Evolutionary conservation across 2,888 invertebrate species (phyloP).

Genomic region (Cryptocheilus praepositus): DNA sequence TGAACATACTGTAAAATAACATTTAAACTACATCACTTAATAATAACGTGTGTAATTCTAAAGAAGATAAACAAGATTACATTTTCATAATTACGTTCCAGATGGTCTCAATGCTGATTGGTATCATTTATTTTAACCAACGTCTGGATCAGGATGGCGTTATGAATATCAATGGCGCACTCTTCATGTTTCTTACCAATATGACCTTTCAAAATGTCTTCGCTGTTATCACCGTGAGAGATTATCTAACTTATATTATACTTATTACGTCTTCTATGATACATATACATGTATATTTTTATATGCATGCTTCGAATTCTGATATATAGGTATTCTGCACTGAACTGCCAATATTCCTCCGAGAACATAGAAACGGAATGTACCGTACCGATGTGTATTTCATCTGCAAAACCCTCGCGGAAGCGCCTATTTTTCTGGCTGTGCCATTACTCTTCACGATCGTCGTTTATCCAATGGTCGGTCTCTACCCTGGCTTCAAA

Average conservation of each 20-base stretch:
- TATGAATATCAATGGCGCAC: constrained; percentile 94
- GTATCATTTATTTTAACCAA: constrained; percentile 91
- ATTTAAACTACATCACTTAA: no score
- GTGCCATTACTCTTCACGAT: constrained; percentile 89
- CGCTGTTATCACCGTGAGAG: constrained; percentile 91
- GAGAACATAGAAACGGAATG: constrained; percentile 93
- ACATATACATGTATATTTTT: no score
- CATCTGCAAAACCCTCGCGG: constrained; percentile 91
- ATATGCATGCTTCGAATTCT: neutral
- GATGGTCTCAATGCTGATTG: constrained; percentile 92
- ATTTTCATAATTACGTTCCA: constrained; percentile 69
- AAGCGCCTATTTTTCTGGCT: constrained; percentile 89
- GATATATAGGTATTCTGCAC: constrained; percentile 87
- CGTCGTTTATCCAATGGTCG: constrained; percentile 92
- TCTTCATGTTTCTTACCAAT: constrained; percentile 92
- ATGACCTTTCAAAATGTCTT: constrained; percentile 97
- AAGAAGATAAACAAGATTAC: no score
- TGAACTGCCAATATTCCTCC: constrained; percentile 91
- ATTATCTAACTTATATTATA: neutral
- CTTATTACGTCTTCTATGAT: neutral
- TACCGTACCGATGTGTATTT: constrained; percentile 95
- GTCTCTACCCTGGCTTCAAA: constrained; percentile 82
- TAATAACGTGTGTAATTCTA: no score
- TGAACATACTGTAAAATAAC: no score
- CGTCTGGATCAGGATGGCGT: constrained; percentile 89